Evolutionary conservation across 1,140 invertebrate genomes (phyloP), one percentile per base, ranked within the genome.

Genomic region (Eubasilissa regina): DNA sequence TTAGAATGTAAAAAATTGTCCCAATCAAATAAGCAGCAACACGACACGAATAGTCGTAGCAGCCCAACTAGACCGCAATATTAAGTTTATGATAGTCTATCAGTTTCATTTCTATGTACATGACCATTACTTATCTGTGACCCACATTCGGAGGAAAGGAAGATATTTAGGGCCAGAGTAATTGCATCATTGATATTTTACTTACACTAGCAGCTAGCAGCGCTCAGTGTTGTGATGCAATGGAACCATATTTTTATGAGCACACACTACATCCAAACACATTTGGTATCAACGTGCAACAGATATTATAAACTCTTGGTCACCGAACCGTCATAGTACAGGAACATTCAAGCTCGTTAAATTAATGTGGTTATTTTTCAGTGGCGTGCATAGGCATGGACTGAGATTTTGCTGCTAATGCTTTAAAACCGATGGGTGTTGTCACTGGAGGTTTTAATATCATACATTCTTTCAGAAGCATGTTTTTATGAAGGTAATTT

Each of bases 151-250:
- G 53, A 45, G 47, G 66, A 78, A 78, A 70, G 77, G 77, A 78
- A 60, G 64, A 78, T 78, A 72, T 78, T 77, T 58, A 78, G 77
- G 77, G 77, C 77, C 77, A 55, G 35, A 51, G 21, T 78, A 78
- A 78, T 78, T 78, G 62, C 77, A 72, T 78, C 77, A 72, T 43
- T 48, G 77, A 78, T 78, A 78, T 68, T 68, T 68, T 53, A 68
- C 75, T 66, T 68, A 55, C 75, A 77, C 75, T 62, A 25, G 47
- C 25, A 17, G 25, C 60, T 60, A 35, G 15, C 43, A 64, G 48
- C 74, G 74, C 17, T 44, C 58, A 35, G 17, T 48, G 47, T n/a
- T 17, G 62, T 77, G 75, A 68, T 68, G 75, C 75, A 77, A 77
- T 68, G 6, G 19, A 68, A 73, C n/a, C 68, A 53, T 68, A 45